Evolutionary conservation across 2,797 vertebrate genomes (phyloP).

Genomic region (Xiphorhynchus erythropygius): DNA sequence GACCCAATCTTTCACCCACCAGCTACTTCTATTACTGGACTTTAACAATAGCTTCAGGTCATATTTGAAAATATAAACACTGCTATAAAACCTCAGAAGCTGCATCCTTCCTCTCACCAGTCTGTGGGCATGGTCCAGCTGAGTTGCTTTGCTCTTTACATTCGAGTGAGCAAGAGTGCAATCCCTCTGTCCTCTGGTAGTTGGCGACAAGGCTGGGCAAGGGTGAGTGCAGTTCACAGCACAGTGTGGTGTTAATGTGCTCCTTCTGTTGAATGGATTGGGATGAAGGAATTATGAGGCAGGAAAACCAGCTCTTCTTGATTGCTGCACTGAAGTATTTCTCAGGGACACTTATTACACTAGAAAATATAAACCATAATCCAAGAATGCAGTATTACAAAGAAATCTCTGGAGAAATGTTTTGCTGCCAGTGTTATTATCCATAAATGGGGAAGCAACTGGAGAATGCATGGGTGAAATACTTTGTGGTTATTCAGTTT

Average conservation of each 20-base stretch:
- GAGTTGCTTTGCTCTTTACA: background rate
- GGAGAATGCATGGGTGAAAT: background rate
- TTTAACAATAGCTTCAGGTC: background rate
- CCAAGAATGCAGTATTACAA: background rate
- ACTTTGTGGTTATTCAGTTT: background rate
- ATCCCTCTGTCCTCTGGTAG: background rate
- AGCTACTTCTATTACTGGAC: background rate
- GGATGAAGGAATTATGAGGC: background rate
- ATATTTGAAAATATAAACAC: background rate
- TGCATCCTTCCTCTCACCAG: background rate
- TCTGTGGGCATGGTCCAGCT: background rate
- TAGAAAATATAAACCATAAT: background rate
- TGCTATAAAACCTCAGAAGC: background rate
- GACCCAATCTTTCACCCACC: background rate
- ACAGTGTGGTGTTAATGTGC: background rate
- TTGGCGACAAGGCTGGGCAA: background rate
- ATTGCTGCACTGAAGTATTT: background rate
- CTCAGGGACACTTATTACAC: background rate
- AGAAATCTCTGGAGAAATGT: background rate
- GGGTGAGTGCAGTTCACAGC: background rate
- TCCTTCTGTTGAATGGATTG: background rate
- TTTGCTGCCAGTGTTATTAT: background rate
- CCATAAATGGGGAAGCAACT: background rate
- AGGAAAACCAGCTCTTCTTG: slow-evolving; percentile 8
- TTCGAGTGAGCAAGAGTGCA: background rate